phyloP scores from a whole-genome alignment of 2,888 invertebrate species.

The Acanthosepion pharaonis region DNA sequence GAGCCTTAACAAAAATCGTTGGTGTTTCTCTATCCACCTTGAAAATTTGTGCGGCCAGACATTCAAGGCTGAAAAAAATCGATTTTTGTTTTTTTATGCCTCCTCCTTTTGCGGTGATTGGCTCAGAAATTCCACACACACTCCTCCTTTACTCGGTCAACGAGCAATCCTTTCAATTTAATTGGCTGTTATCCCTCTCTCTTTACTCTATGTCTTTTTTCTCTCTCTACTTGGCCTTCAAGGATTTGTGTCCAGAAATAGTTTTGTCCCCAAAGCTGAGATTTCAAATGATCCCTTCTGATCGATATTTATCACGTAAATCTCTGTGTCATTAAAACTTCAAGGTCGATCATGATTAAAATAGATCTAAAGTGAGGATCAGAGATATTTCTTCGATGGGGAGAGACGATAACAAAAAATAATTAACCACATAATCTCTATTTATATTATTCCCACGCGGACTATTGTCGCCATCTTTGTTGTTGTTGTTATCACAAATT shows the following conservation, averaged over 20 bases:
- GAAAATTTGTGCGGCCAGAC: not conserved
- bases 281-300: not conserved
- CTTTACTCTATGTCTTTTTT: not conserved
- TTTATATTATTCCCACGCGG: too few species aligned
- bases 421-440: too few species aligned
- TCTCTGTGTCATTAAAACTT: not conserved
- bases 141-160: not conserved
- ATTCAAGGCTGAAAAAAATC: not conserved
- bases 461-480: too few species aligned
- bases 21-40: not conserved
- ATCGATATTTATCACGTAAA: not conserved
- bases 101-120: not conserved
- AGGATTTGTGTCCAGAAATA: slow-evolving; percentile 16
- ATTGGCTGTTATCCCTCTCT: not conserved
- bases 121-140: not conserved
- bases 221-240: not conserved
- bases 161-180: not conserved
- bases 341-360: not conserved
- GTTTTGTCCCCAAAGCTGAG: not conserved
- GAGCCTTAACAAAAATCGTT: too few species aligned
- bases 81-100: not conserved
- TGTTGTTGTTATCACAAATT: too few species aligned
- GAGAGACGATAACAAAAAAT: too few species aligned
- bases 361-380: too few species aligned
- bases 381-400: too few species aligned